Conservation (phyloP, 2,888 invertebrate species). For the Odontothrips loti region DNA sequence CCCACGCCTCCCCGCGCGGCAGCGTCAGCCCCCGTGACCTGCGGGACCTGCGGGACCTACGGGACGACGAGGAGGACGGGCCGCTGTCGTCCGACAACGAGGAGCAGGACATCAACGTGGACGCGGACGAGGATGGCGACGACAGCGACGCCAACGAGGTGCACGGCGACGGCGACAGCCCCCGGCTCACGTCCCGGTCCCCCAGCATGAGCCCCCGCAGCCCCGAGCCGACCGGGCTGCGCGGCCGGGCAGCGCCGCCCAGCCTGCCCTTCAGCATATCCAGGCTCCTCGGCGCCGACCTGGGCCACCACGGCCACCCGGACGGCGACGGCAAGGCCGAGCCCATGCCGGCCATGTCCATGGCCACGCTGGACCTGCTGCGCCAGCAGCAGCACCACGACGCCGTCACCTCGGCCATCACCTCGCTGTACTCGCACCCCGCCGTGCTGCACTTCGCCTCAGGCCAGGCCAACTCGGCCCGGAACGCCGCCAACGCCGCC, state of each 20-base stretch:
- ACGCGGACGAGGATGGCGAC: slow-evolving; percentile 58
- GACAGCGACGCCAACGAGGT: slow-evolving; percentile 38
- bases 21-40: slow-evolving; percentile 19
- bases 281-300: slow-evolving; percentile 60
- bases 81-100: slow-evolving; percentile 53
- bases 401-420: slow-evolving; percentile 31
- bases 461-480: slow-evolving; percentile 27
- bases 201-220: slow-evolving; percentile 30
- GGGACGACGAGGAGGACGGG: slow-evolving; percentile 34
- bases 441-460: slow-evolving; percentile 35
- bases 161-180: slow-evolving; percentile 27
- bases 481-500: slow-evolving; percentile 15
- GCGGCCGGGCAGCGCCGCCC: slow-evolving; percentile 46
- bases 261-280: slow-evolving; percentile 77
- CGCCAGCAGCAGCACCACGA: slow-evolving; percentile 33
- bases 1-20: neutral
- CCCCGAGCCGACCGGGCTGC: slow-evolving; percentile 30
- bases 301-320: slow-evolving; percentile 53
- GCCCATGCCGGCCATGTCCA: slow-evolving; percentile 46
- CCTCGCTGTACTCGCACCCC: slow-evolving; percentile 36
- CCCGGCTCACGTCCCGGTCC: slow-evolving; percentile 2
- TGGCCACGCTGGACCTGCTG: slow-evolving; percentile 23
- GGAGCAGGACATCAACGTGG: slow-evolving; percentile 64
- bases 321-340: slow-evolving; percentile 61
- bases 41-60: neutral